Base-by-base conservation (phyloP, 1,140 invertebrate genomes). In the Pectinophora gossypiella region DNA sequence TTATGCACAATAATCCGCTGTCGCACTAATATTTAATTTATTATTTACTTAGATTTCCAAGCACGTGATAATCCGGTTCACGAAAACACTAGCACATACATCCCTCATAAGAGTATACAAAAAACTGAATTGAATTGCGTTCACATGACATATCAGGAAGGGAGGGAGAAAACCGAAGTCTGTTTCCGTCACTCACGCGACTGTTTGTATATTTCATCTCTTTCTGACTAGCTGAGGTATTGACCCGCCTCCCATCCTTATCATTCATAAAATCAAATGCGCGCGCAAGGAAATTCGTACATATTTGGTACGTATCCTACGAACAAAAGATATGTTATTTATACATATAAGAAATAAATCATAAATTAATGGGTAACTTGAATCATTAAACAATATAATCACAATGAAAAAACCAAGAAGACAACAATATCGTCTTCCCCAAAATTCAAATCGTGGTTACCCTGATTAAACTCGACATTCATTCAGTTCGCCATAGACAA, bases 201-300 rank as follows among this genome's bases (percentile, higher is more conserved):
- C n/a, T 32, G 27, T 32, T 32, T 9, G 27, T 9, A 1, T 32
- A 32, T 32, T 5, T 32, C 7, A 32, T 32, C 27, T 32, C 27
- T 32, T 32, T 32, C 27, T 32, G n/a, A n/a, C 27, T 32, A 12
- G 2, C 27, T 32, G 9, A 12, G 15, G 44, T 82, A 82, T 80
- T 72, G 78, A 80, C 70, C 74, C 64, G 63, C 64, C 64, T n/a
- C 27, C n/a, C 27, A n/a, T 68, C 48, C 62, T 67, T 70, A 73
- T 72, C 65, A 68, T 61, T 64, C 49, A 53, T 38, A 44, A 54
- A 65, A 65, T 68, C 60, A 56, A 56, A 59, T 76, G 74, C 76
- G 73, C 68, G 68, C 73, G 69, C 72, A 72, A 35, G n/a, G n/a
- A n/a, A n/a, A n/a, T n/a, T n/a, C n/a, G n/a, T n/a, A n/a, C n/a